Base-by-base conservation (phyloP, 53 echinoderm and acorn worm species). In the Mesocentrotus franciscanus region DNA sequence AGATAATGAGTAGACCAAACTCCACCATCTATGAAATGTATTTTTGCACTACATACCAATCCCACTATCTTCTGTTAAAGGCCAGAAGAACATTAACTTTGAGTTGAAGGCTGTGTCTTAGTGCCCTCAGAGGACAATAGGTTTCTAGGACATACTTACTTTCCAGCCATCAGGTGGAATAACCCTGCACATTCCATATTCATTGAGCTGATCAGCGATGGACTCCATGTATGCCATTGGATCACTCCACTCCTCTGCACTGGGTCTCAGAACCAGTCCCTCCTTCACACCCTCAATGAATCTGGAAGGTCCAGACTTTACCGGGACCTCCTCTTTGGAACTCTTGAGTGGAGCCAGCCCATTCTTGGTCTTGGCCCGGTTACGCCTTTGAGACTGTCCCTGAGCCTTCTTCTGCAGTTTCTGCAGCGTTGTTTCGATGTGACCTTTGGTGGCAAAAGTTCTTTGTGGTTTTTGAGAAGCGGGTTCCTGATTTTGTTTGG, bases 111-210 rank as follows among this genome's bases (percentile, higher is more conserved):
- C 6, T 68, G 24, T 24, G 24, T 22, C 22, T 68, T 26, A 68
- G 24, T 26, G 68, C 24, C 24, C 24, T 74, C 74, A 12, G 32
- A 74, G 12, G 2, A 74, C 18, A 18, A 1, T 39, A 81, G 5
- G 64, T 18, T 14, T 81, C 22, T 8, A 17, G 14, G 81, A 39
- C 20, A 15, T 81, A 16, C 81, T 81, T 94, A 99, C 99, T 98
- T 96, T 96, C 97, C 97, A 96, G 70, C 99, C 99, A 72, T 97
- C 95, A 32, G 98, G 99, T 20, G 99, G 99, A 24, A 97, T 96
- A 24, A 99, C 96, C 96, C 98, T 99, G 96, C 99, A 99, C 97
- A 99, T 97, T 8, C 99, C 98, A 74, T 95, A 94, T 22, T 85
- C 92, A 36, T 97, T 97, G 34, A 97, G 97, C 84, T 96, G 96